These are phyloP conservation scores for Dioctria linearis DNA, from an alignment of 2,888 invertebrate genomes.

Conservation along the genomic window DNA sequence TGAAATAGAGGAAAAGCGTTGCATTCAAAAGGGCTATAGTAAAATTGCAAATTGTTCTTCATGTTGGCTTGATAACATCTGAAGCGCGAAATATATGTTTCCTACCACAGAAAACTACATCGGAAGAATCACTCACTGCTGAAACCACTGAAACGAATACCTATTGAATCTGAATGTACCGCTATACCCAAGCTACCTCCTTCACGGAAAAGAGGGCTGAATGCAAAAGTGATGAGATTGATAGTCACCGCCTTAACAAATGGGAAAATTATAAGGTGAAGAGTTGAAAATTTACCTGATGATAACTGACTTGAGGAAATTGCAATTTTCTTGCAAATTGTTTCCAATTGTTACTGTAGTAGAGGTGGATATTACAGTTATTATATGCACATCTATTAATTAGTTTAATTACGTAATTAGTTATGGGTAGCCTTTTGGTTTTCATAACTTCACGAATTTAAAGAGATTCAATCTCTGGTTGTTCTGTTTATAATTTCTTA, in stretches of 20 bases:
- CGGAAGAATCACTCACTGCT: not conserved
- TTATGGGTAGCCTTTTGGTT: no score
- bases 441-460: no score
- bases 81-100: slow-evolving; percentile 21
- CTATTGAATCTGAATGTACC: not conserved
- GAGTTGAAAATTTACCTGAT: slow-evolving; percentile 43
- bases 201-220: not conserved
- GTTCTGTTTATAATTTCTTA: no score
- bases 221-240: not conserved
- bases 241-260: slow-evolving; percentile 27
- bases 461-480: no score
- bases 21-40: not conserved
- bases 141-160: slow-evolving; percentile 27
- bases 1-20: slow-evolving; percentile 1
- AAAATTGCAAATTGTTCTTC: slow-evolving; percentile 22
- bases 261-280: slow-evolving; percentile 44
- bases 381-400: no score
- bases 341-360: slow-evolving; percentile 5
- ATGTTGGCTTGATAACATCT: slow-evolving; percentile 30
- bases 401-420: no score
- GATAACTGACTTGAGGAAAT: not conserved
- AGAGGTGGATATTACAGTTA: no score
- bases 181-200: no score
- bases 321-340: slow-evolving; percentile 34
- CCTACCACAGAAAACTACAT: not conserved